Percentiles rank a stretch among this genome's conserved stretches.
phyloP scores from a whole-genome alignment of 1,140 invertebrate species.

The Drosophila tristis region DNA sequence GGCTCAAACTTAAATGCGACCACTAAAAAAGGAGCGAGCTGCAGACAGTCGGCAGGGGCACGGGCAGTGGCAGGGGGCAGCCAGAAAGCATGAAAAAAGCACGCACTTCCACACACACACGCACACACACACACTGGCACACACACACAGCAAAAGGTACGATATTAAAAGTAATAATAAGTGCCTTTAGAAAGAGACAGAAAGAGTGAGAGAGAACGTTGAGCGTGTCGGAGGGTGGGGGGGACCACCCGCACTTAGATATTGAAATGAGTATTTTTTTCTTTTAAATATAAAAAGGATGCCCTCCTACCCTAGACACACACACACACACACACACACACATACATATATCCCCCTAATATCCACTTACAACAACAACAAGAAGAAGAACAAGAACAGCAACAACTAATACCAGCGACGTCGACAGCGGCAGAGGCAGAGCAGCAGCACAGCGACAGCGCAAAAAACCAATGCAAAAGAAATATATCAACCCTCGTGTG shows the following conservation, averaged over 20 bases:
- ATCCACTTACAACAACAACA: conserved; percentile 77
- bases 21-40: conserved; percentile 47
- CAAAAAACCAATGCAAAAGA: conserved; percentile 64
- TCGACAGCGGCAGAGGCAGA: conserved; percentile 10
- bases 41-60: conserved; percentile 20
- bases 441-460: conserved; percentile 9
- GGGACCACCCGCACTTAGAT: conserved; percentile 66
- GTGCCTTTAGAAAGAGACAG: conserved; percentile 53
- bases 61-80: not conserved
- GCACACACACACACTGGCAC: conserved; percentile 10
- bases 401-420: conserved; percentile 41
- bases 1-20: conserved; percentile 54
- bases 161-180: conserved; percentile 84
- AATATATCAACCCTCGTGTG: conserved; percentile 78
- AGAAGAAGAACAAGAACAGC: conserved; percentile 20
- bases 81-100: conserved; percentile 49
- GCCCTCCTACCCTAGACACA: conserved; percentile 31
- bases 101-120: conserved; percentile 28
- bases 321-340: conserved; percentile 44
- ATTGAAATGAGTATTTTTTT: conserved; percentile 76
- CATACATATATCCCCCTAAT: conserved; percentile 43
- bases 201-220: not conserved
- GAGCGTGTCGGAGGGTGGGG: not conserved
- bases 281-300: conserved; percentile 80
- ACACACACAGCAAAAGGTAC: conserved; percentile 33